Percentiles rank a stretch among this genome's conserved stretches.
phyloP scores from a whole-genome alignment of 2,888 invertebrate genomes.

The Troides helena region DNA sequence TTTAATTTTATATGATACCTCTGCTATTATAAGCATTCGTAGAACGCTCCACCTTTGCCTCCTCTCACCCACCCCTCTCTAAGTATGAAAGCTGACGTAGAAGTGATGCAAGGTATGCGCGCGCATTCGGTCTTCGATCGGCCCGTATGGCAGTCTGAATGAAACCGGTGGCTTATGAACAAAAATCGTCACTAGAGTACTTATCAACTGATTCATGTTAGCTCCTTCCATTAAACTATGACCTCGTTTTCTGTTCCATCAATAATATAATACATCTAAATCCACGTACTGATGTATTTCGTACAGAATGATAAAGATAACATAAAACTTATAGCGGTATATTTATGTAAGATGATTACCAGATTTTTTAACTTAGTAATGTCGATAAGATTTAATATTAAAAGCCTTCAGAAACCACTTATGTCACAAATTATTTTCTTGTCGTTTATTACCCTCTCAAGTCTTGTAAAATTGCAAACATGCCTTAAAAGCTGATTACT shows the following conservation, averaged over 20 bases:
- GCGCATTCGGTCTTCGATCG: slow-evolving; percentile 73
- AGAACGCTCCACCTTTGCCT: slow-evolving; percentile 31
- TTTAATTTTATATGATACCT: slow-evolving; percentile 30
- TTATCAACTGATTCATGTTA: slow-evolving; percentile 30
- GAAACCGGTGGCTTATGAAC: slow-evolving; percentile 60
- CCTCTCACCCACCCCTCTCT: slow-evolving; percentile 28
- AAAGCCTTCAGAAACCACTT: no score
- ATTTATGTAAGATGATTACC: no score
- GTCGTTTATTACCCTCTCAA: no score
- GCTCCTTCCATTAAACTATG: slow-evolving; percentile 21
- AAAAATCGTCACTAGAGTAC: slow-evolving; percentile 47
- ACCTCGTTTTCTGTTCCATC: slow-evolving; percentile 8
- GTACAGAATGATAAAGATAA: no score
- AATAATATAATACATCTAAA: neutral
- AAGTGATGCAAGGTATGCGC: slow-evolving; percentile 52
- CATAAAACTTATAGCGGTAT: no score
- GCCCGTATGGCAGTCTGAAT: slow-evolving; percentile 58
- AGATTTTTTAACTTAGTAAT: no score
- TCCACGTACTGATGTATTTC: neutral
- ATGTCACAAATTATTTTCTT: no score
- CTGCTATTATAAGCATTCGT: slow-evolving; percentile 31
- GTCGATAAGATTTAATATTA: no score
- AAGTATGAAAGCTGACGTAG: slow-evolving; percentile 36
- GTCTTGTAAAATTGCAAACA: no score
- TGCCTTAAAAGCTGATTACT: no score